phyloP scores from a whole-genome alignment of 1,140 invertebrate genomes.

The Cryptotermes secundus region DNA sequence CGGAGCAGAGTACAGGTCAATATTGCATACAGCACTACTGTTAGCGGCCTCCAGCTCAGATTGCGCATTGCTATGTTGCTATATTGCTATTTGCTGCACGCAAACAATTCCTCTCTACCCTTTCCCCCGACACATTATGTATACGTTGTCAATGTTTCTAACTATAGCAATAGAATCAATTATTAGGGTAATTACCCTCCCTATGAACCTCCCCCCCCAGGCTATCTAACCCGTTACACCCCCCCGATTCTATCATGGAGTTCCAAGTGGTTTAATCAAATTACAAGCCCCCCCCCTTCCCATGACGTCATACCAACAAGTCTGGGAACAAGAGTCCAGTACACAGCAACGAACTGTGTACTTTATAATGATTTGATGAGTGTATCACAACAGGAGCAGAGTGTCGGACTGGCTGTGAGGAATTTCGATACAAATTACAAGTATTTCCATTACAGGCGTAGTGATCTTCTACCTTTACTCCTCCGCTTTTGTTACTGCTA shows the following conservation, averaged over 20 bases:
- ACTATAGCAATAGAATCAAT: constrained; percentile 20
- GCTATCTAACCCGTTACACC: background rate
- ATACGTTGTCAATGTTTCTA: constrained; percentile 13
- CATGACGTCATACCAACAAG: background rate
- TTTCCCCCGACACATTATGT: background rate
- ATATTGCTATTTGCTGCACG: background rate
- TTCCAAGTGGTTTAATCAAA: constrained; percentile 17
- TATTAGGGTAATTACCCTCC: constrained; percentile 10
- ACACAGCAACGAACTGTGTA: constrained; percentile 18
- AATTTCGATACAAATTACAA: too few species aligned
- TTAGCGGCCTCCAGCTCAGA: background rate
- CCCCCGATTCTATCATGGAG: constrained; percentile 10
- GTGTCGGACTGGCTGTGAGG: background rate
- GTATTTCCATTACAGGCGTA: too few species aligned
- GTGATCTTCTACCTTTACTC: too few species aligned
- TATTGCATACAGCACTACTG: background rate
- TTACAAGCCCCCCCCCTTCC: constrained; percentile 6
- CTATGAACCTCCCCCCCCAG: background rate
- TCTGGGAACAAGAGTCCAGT: constrained; percentile 5
- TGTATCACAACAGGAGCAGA: background rate
- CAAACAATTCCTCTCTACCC: background rate
- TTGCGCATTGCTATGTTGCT: background rate
- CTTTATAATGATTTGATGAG: background rate
- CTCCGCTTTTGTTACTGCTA: too few species aligned
- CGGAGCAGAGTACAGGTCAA: background rate